phyloP scores from a whole-genome alignment of 2,888 invertebrate genomes.

The Falcaria lacertinaria region DNA sequence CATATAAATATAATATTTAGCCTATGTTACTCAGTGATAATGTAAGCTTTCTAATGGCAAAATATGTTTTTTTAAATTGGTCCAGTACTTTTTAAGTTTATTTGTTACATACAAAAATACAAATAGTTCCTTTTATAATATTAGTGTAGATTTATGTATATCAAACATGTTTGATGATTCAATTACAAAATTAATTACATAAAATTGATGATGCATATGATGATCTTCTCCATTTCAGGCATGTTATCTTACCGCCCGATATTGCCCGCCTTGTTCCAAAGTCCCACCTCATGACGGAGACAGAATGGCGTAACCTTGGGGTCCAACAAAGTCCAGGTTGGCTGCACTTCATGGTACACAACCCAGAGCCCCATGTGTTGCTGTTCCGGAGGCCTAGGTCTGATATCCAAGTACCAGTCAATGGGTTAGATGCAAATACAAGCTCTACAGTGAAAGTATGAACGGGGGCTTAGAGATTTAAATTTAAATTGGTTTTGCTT shows the following conservation, averaged over 20 bases:
- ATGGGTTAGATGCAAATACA: conserved; percentile 50
- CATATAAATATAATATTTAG: too few relatives aligned
- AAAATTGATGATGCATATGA: not conserved
- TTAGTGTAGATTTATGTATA: too few relatives aligned
- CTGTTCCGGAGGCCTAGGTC: conserved; percentile 84
- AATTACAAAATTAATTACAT: not conserved
- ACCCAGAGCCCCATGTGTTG: conserved; percentile 93
- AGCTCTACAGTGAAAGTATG: conserved; percentile 53
- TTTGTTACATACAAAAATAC: too few relatives aligned
- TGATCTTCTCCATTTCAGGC: too few relatives aligned
- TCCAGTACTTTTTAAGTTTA: too few relatives aligned
- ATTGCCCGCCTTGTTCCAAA: conserved; percentile 92
- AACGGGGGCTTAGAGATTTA: conserved; percentile 19
- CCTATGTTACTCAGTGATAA: too few relatives aligned
- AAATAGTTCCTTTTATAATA: too few relatives aligned
- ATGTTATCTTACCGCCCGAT: conserved; percentile 93
- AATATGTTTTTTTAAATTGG: too few relatives aligned
- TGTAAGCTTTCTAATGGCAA: too few relatives aligned
- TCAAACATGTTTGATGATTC: not conserved
- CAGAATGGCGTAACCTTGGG: conserved; percentile 96
- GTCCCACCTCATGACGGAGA: conserved; percentile 94
- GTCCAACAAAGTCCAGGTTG: conserved; percentile 95
- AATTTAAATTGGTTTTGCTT: conserved; percentile 14
- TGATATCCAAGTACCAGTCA: conserved; percentile 44
- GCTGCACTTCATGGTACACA: conserved; percentile 94